Conservation (phyloP, 2,797 vertebrate genomes). For the Epinephelus coioides region DNA sequence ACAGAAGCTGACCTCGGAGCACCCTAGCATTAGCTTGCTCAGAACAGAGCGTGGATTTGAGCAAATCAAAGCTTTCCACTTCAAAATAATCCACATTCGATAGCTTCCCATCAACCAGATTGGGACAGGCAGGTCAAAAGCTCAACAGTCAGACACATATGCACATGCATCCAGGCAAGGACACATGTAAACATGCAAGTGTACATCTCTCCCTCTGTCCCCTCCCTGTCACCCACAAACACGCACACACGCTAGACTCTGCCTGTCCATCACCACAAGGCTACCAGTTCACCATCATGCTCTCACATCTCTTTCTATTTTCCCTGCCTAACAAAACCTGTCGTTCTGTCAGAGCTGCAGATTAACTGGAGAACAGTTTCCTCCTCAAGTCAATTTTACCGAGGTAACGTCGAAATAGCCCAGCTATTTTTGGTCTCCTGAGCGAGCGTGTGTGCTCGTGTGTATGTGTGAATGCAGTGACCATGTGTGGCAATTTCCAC, state of each 20-base stretch:
- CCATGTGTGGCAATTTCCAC: conserved; percentile 33
- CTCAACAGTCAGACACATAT: conserved; percentile 12
- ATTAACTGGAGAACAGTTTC: conserved; percentile 55
- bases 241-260: conserved; percentile 9
- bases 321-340: conserved; percentile 52
- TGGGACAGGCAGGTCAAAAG: conserved; percentile 27
- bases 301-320: conserved; percentile 30
- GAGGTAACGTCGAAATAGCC: conserved; percentile 40
- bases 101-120: conserved; percentile 55
- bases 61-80: conserved; percentile 57
- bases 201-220: not conserved
- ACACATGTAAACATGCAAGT: conserved; percentile 5
- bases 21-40: conserved; percentile 63
- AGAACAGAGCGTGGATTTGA: conserved; percentile 64
- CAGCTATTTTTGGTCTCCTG: conserved; percentile 61
- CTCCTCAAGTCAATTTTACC: conserved; percentile 51
- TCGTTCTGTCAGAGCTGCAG: conserved; percentile 39
- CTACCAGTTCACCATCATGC: conserved; percentile 21
- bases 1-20: conserved; percentile 57
- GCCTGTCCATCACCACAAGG: conserved; percentile 17
- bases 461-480: conserved; percentile 27
- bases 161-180: not conserved
- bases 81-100: conserved; percentile 64
- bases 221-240: not conserved
- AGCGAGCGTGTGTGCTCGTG: conserved; percentile 21